Base-by-base conservation (phyloP, 2,113 vertebrate genomes). In the Cromileptes altivelis region DNA sequence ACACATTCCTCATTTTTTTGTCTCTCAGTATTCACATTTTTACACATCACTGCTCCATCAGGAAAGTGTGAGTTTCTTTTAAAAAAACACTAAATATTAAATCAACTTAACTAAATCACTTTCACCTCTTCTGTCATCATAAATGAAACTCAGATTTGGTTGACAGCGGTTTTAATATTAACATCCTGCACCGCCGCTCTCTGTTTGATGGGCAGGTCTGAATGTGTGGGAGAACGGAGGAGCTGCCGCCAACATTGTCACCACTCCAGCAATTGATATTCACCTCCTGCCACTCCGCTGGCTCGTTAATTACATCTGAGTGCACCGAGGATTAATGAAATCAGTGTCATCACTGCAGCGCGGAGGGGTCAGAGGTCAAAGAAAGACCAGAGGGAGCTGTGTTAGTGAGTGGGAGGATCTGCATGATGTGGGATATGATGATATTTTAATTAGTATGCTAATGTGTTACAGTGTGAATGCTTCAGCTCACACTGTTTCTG, bases 381-480 rank as follows among this genome's bases (percentile, higher is more conserved):
- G 23, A 2, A 5, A 56, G 83, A 84, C 75, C 78, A 81, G 60
- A 85, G 84, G 82, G 85, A 82, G 70, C 55, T 6, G 69, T 85
- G 76, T 87, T 78, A 72, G 69, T 49, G 73, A 81, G 68, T 64
- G 73, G 87, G 82, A 74, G 81, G 56, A 65, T 18, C 55, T 25
- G 42, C 3, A 0, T 57, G 69, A 76, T 72, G 50, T 14, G 76
- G 63, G 81, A 85, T 64, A n/a, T 50, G 64, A 64, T 55, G 58
- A 50, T 70, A 67, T 87, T 89, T 79, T 80, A 88, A 90, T 92
- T 80, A 78, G 82, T 78, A 84, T 86, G 78, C 82, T 77, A 89
- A 89, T 89, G 63, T 57, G n/a, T 52, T 49, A 65, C 71, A 64
- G 13, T 61, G 70, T 10, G 72, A 77, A 80, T 70, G 65, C 72